Conservation (phyloP, 1,140 invertebrate species). For the Danaus plexippus region DNA sequence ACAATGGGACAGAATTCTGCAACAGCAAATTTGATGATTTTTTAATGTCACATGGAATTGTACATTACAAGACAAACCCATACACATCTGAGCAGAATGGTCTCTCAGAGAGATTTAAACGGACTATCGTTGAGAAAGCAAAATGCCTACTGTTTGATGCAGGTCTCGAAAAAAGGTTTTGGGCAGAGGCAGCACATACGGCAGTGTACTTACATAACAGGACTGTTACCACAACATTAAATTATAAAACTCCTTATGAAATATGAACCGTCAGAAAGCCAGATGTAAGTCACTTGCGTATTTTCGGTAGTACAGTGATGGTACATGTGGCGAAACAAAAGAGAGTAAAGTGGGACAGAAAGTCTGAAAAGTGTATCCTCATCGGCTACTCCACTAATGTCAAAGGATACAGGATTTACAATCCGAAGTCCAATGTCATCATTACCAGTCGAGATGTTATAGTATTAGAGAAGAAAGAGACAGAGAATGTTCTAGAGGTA, state of each 20-base stretch:
- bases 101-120: slow-evolving; percentile 5
- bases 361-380: slow-evolving; percentile 38
- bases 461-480: slow-evolving; percentile 13
- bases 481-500: slow-evolving; percentile 10
- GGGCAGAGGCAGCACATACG: slow-evolving; percentile 44
- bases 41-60: slow-evolving; percentile 14
- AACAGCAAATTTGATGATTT: slow-evolving; percentile 13
- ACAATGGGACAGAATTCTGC: slow-evolving; percentile 13
- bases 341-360: slow-evolving; percentile 23
- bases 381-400: slow-evolving; percentile 11
- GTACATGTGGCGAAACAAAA: slow-evolving; percentile 24
- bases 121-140: slow-evolving; percentile 26
- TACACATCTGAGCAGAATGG: slow-evolving; percentile 14
- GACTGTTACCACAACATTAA: slow-evolving; percentile 6
- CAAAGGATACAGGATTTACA: slow-evolving; percentile 41
- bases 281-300: slow-evolving; percentile 33
- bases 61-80: slow-evolving; percentile 15
- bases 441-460: slow-evolving; percentile 24
- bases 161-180: slow-evolving; percentile 37
- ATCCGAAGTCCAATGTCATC: slow-evolving; percentile 29
- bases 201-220: slow-evolving; percentile 28
- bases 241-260: slow-evolving; percentile 41
- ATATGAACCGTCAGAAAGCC: slow-evolving; percentile 41
- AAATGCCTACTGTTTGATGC: slow-evolving; percentile 49
- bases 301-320: slow-evolving; percentile 38